Percentiles rank a stretch among this genome's conserved stretches.
Evolutionary conservation across 2,113 vertebrate genomes (phyloP).

Genomic region (Fulica atra): DNA sequence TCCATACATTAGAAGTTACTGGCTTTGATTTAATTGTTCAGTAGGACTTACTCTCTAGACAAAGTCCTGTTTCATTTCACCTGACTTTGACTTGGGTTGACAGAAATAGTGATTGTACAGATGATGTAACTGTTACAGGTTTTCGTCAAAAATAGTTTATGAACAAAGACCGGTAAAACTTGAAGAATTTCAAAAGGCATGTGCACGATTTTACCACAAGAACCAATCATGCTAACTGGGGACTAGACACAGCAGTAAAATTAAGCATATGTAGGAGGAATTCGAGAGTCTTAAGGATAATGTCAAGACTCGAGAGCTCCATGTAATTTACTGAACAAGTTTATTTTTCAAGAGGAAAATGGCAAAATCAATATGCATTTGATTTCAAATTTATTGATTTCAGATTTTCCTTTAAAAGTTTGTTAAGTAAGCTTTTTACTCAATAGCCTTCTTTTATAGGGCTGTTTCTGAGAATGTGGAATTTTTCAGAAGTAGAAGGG

Average conservation of each 20-base stretch:
- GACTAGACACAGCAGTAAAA: background rate
- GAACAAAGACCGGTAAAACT: background rate
- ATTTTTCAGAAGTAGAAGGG: background rate
- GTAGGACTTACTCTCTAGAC: background rate
- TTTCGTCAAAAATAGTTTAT: background rate
- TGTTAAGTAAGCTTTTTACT: background rate
- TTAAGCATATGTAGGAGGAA: background rate
- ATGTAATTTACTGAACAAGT: background rate
- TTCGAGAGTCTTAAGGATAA: background rate
- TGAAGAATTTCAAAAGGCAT: background rate
- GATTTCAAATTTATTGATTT: conserved; percentile 35
- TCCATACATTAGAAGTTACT: background rate
- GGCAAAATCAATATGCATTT: conserved; percentile 42
- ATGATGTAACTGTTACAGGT: background rate
- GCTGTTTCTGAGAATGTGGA: background rate
- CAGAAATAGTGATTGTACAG: background rate
- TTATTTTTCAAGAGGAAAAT: conserved; percentile 29
- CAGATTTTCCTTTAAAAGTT: conserved; percentile 14
- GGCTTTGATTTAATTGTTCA: background rate
- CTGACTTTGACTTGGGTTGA: background rate
- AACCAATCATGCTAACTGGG: background rate
- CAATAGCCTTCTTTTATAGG: background rate
- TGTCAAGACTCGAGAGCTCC: background rate
- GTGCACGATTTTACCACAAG: background rate
- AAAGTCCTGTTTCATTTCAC: background rate